Conservation (phyloP, 1,140 invertebrate species). For the Pogonognathellus flavescens region DNA sequence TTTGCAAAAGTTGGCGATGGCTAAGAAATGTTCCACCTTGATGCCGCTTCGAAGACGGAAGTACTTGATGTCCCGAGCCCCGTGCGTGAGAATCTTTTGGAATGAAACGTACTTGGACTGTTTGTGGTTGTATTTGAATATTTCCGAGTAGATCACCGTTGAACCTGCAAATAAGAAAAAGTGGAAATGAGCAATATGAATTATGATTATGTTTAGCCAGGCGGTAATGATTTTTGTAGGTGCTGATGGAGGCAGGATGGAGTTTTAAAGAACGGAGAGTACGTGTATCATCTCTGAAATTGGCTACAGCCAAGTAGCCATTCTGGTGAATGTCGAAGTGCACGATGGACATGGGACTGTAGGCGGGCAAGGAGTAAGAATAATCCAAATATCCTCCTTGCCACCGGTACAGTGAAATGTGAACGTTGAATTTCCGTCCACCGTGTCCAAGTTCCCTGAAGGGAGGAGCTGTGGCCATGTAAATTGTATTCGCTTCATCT, state of each 20-base stretch:
- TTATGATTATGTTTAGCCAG: neutral
- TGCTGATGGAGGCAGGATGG: no score
- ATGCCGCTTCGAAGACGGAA: constrained; percentile 66
- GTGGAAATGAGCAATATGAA: neutral
- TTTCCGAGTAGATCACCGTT: constrained; percentile 71
- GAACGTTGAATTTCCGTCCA: constrained; percentile 63
- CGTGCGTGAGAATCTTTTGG: constrained; percentile 71
- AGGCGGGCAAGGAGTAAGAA: constrained; percentile 69
- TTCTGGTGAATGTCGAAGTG: constrained; percentile 70
- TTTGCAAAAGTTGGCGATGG: constrained; percentile 67
- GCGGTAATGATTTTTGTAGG: no score
- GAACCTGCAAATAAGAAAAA: constrained; percentile 66
- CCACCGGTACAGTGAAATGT: constrained; percentile 70
- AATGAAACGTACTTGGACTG: constrained; percentile 69
- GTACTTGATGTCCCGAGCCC: constrained; percentile 68
- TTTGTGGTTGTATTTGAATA: constrained; percentile 71
- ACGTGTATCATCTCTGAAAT: constrained; percentile 70
- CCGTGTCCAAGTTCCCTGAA: constrained; percentile 45
- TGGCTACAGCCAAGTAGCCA: constrained; percentile 70
- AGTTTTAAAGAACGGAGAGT: no score
- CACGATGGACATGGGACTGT: constrained; percentile 69
- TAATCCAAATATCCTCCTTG: constrained; percentile 73
- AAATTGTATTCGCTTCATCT: constrained; percentile 67
- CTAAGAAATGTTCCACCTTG: constrained; percentile 67
- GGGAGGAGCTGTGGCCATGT: constrained; percentile 67